phyloP scores from a whole-genome alignment of 2,888 invertebrate genomes.

The Hymenopus coronatus region DNA sequence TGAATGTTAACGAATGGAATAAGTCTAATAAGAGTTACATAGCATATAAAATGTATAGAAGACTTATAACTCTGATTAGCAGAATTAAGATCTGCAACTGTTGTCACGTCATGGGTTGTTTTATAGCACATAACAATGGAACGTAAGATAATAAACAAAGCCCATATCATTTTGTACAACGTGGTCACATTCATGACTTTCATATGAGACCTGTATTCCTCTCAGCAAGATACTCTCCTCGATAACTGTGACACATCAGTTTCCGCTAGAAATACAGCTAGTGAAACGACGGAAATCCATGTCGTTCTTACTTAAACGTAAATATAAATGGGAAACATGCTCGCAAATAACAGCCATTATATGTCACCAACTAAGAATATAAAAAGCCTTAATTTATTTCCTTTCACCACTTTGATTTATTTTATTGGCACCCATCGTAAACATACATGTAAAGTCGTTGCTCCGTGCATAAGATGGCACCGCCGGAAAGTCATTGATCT shows the following conservation, averaged over 20 bases:
- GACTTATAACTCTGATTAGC: no score
- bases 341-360: conserved; percentile 11
- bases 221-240: not conserved
- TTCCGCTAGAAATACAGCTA: not conserved
- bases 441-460: not conserved
- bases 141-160: no score
- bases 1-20: no score
- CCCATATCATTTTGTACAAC: no score
- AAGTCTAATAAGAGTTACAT: no score
- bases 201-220: not conserved
- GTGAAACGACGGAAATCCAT: not conserved
- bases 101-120: no score
- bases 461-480: not conserved
- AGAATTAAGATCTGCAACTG: no score
- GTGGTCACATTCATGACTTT: not conserved
- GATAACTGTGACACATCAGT: not conserved
- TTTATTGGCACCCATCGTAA: not conserved
- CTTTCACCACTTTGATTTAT: not conserved
- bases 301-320: not conserved
- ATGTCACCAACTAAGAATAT: not conserved
- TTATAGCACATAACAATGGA: no score
- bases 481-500: not conserved
- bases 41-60: no score
- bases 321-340: not conserved
- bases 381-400: not conserved